Conservation (phyloP, 2,888 invertebrate genomes). For the Thecophora atra region DNA sequence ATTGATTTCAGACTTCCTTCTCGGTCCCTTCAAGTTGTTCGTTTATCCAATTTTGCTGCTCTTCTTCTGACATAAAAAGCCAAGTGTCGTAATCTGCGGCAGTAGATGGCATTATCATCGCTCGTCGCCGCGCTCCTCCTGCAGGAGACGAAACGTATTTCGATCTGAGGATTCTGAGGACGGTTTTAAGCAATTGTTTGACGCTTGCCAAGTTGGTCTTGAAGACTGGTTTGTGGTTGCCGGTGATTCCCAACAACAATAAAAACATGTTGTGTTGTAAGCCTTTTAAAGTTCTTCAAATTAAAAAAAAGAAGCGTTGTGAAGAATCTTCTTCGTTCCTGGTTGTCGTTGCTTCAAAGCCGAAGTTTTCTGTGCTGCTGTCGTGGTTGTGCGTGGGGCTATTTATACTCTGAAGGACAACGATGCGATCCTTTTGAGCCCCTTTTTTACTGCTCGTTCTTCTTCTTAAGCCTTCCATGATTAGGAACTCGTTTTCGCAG, state of each 20-base stretch:
- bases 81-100: neutral
- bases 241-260: neutral
- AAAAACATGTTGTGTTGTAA: conserved; percentile 26
- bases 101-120: neutral
- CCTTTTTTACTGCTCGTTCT: conserved; percentile 1
- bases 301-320: neutral
- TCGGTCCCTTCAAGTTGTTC: conserved; percentile 40
- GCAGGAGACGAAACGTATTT: conserved; percentile 22
- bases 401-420: conserved; percentile 29
- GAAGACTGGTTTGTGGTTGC: conserved; percentile 39
- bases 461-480: neutral
- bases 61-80: conserved; percentile 44
- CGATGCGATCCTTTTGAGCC: neutral
- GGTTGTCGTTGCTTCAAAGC: conserved; percentile 33
- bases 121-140: no score
- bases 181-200: conserved; percentile 44
- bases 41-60: conserved; percentile 46
- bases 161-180: conserved; percentile 42
- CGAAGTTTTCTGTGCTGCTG: conserved; percentile 6
- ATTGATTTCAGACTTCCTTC: neutral
- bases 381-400: conserved; percentile 13
- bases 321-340: conserved; percentile 10
- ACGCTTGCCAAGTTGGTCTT: conserved; percentile 38
- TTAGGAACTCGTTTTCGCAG: no score
- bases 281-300: neutral